Percentiles rank a stretch among this genome's conserved stretches.
These are phyloP conservation scores for Listronotus oregonensis DNA, from an alignment of 1,140 invertebrate genomes.

Conservation along the genomic window DNA sequence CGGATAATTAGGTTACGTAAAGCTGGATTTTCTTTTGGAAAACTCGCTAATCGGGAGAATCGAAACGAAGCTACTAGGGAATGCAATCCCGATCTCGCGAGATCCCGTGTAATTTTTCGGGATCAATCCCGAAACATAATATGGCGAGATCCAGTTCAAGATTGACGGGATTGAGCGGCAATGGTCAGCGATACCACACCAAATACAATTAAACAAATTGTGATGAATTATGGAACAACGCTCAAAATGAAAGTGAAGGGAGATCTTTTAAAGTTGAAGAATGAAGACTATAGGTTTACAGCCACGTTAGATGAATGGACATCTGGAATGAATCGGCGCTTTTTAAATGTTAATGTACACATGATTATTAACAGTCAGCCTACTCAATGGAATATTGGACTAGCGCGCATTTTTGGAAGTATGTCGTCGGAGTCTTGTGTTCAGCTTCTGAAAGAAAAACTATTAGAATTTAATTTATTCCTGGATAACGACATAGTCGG, in stretches of 20 bases:
- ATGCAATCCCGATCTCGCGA: too few species aligned
- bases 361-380: constrained; percentile 17
- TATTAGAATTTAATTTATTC: background rate
- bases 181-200: too few species aligned
- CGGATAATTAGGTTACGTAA: too few species aligned
- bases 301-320: constrained; percentile 24
- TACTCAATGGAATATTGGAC: constrained; percentile 15
- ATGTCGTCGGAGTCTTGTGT: constrained; percentile 10
- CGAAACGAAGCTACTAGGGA: too few species aligned
- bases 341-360: constrained; percentile 24
- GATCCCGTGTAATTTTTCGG: too few species aligned
- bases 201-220: background rate
- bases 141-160: too few species aligned
- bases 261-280: constrained; percentile 13
- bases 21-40: too few species aligned
- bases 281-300: constrained; percentile 19
- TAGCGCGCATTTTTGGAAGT: constrained; percentile 22
- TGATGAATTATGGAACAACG: background rate
- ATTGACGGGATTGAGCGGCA: too few species aligned
- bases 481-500: constrained; percentile 1
- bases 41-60: too few species aligned
- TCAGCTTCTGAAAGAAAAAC: constrained; percentile 1
- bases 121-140: too few species aligned
- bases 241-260: constrained; percentile 14
- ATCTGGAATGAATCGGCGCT: too few species aligned